These are phyloP conservation scores for Heterodera schachtii DNA, from an alignment of 1,140 invertebrate genomes.

Conservation along the genomic window DNA sequence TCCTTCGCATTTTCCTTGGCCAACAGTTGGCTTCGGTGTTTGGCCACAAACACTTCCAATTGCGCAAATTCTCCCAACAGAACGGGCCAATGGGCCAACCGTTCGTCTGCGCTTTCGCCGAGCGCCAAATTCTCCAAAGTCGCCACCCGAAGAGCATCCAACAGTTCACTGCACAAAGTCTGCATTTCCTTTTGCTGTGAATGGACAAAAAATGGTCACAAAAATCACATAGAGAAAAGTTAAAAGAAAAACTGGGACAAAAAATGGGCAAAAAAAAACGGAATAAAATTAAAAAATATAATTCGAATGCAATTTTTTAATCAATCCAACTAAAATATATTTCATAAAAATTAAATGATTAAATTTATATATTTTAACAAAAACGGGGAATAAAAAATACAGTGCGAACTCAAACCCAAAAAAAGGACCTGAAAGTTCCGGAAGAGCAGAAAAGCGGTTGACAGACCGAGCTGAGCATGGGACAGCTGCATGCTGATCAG, in stretches of 20 bases:
- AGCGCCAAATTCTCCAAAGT: background rate
- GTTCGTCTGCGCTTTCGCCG: slow-evolving; percentile 17
- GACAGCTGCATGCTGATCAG: slow-evolving; percentile 8
- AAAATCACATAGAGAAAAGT: too few relatives aligned
- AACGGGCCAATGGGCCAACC: slow-evolving; percentile 14
- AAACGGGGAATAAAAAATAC: too few relatives aligned
- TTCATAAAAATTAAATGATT: background rate
- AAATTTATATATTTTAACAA: background rate
- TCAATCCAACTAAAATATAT: too few relatives aligned
- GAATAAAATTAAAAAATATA: background rate
- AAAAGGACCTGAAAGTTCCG: background rate
- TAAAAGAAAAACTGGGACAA: too few relatives aligned
- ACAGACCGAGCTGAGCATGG: slow-evolving; percentile 15
- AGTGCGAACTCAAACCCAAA: background rate
- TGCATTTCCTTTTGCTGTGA: background rate
- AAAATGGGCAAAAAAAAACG: too few relatives aligned
- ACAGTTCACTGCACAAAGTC: background rate
- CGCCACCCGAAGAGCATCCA: background rate
- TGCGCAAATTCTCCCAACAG: slow-evolving; percentile 5
- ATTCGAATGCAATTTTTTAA: too few relatives aligned
- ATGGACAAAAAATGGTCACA: too few relatives aligned
- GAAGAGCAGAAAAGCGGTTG: slow-evolving; percentile 18
- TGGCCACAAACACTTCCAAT: background rate
- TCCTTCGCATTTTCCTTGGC: slow-evolving; percentile 9
- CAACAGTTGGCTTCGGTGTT: slow-evolving; percentile 3